Evolutionary conservation across 2,113 vertebrate genomes (phyloP).

Genomic region (Narcine bancroftii): DNA sequence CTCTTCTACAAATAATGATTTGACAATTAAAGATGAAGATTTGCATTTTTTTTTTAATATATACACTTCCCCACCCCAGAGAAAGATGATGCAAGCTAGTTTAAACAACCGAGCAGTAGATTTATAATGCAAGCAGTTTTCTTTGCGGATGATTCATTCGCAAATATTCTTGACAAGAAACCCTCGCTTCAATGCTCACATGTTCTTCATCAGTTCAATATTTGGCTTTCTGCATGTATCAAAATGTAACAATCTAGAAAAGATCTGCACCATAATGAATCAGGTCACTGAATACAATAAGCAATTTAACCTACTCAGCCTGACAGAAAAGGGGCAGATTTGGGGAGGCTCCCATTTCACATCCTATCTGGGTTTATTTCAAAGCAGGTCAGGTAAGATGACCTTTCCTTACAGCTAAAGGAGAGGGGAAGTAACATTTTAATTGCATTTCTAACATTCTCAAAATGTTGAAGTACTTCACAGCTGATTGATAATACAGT

Average conservation of each 20-base stretch:
- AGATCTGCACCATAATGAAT: neutral
- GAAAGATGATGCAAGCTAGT: neutral
- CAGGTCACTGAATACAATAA: neutral
- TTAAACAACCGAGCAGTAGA: neutral
- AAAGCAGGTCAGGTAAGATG: neutral
- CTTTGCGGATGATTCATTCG: neutral
- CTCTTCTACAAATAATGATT: neutral
- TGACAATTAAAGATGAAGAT: neutral
- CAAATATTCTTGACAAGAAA: neutral
- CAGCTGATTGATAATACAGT: neutral
- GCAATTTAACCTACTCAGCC: neutral
- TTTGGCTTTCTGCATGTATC: neutral
- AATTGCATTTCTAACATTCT: neutral
- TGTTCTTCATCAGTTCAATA: neutral
- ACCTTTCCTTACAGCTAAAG: neutral
- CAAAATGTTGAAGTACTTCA: neutral
- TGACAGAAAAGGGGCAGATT: neutral
- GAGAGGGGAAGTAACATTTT: neutral
- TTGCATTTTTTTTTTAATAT: neutral
- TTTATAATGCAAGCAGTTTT: neutral
- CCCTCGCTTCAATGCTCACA: neutral
- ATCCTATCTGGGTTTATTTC: neutral
- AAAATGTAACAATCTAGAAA: neutral
- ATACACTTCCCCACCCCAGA: neutral
- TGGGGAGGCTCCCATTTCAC: neutral